Evolutionary conservation across 2,113 vertebrate genomes (phyloP).

Genomic region (Dinomys branickii): DNA sequence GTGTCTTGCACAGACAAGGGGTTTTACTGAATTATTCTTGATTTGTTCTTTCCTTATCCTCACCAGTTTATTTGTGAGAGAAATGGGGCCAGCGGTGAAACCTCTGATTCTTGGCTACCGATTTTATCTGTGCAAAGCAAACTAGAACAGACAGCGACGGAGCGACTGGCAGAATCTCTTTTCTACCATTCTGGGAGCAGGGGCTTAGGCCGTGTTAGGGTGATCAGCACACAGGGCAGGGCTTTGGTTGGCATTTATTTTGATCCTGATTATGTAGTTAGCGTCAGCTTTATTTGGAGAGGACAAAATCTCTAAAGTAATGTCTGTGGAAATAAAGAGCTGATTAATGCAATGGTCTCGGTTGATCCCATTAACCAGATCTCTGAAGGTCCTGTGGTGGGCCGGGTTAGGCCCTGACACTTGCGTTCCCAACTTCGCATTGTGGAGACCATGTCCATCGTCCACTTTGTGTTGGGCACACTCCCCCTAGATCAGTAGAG

Average conservation of each 20-base stretch:
- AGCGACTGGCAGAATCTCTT: not conserved
- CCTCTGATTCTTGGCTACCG: constrained; percentile 19
- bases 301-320: constrained; percentile 5
- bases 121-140: constrained; percentile 60
- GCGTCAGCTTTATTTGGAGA: not conserved
- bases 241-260: not conserved
- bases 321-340: not conserved
- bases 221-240: not conserved
- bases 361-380: not conserved
- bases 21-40: constrained; percentile 55
- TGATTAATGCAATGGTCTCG: not conserved
- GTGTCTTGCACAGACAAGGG: not conserved
- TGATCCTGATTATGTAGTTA: not conserved
- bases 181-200: not conserved
- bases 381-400: not conserved
- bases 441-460: not conserved
- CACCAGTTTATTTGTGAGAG: not conserved
- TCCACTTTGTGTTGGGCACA: not conserved
- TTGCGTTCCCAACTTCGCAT: not conserved
- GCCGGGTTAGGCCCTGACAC: not conserved
- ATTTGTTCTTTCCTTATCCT: constrained; percentile 31
- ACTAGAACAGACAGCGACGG: constrained; percentile 24
- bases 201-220: not conserved
- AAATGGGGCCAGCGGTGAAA: not conserved
- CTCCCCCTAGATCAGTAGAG: not conserved